These are phyloP conservation scores for Xestoiulus laeticollis DNA, from an alignment of 2,888 invertebrate species.

Conservation along the genomic window DNA sequence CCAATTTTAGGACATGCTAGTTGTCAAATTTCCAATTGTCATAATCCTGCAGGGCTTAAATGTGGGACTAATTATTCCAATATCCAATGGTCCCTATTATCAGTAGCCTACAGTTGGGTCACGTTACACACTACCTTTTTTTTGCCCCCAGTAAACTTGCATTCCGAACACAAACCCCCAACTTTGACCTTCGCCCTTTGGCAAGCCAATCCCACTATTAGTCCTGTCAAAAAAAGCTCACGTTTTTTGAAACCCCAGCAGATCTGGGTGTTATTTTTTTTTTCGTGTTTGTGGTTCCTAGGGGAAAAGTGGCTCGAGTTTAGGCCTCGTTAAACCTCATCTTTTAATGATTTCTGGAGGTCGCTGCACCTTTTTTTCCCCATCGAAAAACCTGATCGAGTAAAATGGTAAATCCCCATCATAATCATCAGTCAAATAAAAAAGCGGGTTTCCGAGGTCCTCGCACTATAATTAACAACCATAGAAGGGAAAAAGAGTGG, in stretches of 20 bases:
- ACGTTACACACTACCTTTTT: too few species aligned
- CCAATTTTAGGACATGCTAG: too few species aligned
- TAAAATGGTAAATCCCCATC: conserved; percentile 30
- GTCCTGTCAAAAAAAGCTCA: not conserved
- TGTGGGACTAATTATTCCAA: too few species aligned
- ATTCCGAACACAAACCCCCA: not conserved
- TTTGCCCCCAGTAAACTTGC: too few species aligned
- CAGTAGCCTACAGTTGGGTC: too few species aligned
- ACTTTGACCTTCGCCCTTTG: not conserved
- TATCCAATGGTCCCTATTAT: too few species aligned
- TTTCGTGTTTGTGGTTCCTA: not conserved
- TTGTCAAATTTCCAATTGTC: too few species aligned
- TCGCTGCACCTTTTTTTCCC: not conserved
- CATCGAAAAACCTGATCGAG: conserved; percentile 3
- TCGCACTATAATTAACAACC: not conserved
- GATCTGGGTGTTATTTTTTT: not conserved
- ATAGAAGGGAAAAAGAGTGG: not conserved
- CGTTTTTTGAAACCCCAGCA: not conserved
- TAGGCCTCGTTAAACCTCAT: not conserved
- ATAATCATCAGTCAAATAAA: not conserved
- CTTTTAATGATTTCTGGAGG: not conserved
- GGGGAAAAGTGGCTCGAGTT: not conserved
- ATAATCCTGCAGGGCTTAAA: too few species aligned
- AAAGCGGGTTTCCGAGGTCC: not conserved
- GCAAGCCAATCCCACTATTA: not conserved